These are phyloP conservation scores for Entelurus aequoreus DNA, from an alignment of 2,113 vertebrate genomes.

Conservation along the genomic window DNA sequence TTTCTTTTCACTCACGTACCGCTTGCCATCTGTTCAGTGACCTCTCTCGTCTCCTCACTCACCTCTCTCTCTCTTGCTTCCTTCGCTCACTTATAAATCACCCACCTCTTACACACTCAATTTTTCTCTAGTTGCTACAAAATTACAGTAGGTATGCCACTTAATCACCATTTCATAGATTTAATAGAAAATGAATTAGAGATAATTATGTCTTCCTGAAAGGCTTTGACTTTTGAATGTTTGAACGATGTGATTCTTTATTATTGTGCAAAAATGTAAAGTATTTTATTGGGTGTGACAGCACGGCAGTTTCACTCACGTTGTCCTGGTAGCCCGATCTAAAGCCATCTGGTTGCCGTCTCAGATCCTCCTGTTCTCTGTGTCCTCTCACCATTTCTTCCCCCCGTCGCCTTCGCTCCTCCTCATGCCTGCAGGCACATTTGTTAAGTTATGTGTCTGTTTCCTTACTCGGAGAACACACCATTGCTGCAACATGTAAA, in stretches of 20 bases:
- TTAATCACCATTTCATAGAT: too few species aligned
- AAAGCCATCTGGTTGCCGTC: conserved; percentile 85
- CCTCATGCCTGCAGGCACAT: conserved; percentile 78
- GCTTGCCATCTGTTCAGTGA: too few species aligned
- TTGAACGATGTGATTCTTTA: neutral
- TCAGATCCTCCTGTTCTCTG: conserved; percentile 88
- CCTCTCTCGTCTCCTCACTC: too few species aligned
- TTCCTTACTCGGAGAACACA: neutral
- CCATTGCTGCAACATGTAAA: neutral
- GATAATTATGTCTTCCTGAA: neutral
- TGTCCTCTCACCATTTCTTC: conserved; percentile 88
- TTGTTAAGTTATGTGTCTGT: too few species aligned
- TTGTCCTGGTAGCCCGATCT: conserved; percentile 89
- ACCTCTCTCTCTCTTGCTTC: too few species aligned
- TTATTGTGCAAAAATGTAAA: neutral
- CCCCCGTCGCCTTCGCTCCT: conserved; percentile 88
- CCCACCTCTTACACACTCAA: too few species aligned
- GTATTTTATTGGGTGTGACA: neutral
- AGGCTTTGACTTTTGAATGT: neutral
- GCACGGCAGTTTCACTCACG: conserved; percentile 77
- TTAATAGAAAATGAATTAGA: too few species aligned
- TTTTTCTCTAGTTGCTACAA: too few species aligned
- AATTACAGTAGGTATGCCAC: too few species aligned
- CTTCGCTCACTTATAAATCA: too few species aligned
- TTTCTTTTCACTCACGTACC: too few species aligned